Base-by-base conservation (phyloP, 2,888 invertebrate species). In the Tromatobia lineatoria region DNA sequence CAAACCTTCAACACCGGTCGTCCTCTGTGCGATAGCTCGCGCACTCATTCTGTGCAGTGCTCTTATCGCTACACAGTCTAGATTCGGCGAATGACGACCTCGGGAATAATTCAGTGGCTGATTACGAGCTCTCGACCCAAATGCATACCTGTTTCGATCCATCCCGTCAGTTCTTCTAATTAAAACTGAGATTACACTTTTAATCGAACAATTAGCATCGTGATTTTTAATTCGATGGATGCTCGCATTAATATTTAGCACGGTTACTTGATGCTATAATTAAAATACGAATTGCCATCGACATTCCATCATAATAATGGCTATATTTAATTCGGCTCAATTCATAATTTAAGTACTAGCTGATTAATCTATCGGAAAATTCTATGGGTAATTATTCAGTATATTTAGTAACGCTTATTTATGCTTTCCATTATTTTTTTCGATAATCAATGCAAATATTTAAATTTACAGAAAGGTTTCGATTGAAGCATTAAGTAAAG, bases 21-120 rank as follows among this genome's bases (percentile, higher is more conserved):
- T 52, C 73, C 80, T 80, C 80, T 38, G 52, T n/a, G 3, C 11
- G 47, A 54, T 66, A 29, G 57, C 23, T 15, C 6, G 7, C 57
- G 15, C 42, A 18, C 59, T 20, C 38, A 25, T 45, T 42, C 73
- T 15, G 25, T 18, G 61, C 52, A 42, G 42, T 38, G 25, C 64
- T 54, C 71, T 79, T 79, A 71, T 79, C 70, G 70, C 50, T 15
- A 13, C 13, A 25, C 59, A 29, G 3, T 54, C 47, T 59, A 61
- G 38, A 45, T 70, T 70, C 78, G 61, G 29, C 74, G 74, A 45
- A 69, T 38, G 25, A 42, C 47, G 76, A 61, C 78, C 78, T 78
- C 70, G 61, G 29, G 70, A 78, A 78, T 70, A 70, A 78, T 78
- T 78, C 50, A 34, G 11, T 7, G 59, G 10, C 52, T 18, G 69